These are phyloP conservation scores for Nemopilema nomurai DNA, from an alignment of 30 jellyfish, hydroid and myxozoan species.

Conservation along the genomic window DNA sequence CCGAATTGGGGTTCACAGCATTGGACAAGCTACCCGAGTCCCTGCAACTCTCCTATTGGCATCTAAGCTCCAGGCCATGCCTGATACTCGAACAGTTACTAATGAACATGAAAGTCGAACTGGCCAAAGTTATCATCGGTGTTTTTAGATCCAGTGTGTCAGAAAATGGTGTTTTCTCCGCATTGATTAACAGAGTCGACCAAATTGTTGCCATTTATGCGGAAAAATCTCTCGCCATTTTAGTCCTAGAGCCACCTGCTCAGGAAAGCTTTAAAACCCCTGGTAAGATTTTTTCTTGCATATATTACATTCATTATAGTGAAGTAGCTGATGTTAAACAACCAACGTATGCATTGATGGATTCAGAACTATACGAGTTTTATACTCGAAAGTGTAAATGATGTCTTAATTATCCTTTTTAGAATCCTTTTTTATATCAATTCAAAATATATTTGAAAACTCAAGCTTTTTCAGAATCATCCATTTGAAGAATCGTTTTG, in stretches of 20 bases:
- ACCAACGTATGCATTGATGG: no score
- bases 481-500: no score
- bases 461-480: no score
- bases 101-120: conserved; percentile 83
- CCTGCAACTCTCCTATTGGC: conserved; percentile 44
- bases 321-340: no score
- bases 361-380: no score
- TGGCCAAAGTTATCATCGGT: conserved; percentile 63
- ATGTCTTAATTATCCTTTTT: no score
- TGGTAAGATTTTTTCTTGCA: conserved; percentile 9
- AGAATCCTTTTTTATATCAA: no score
- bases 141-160: conserved; percentile 9
- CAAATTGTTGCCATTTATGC: conserved; percentile 75
- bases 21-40: conserved; percentile 60
- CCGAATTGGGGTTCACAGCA: conserved; percentile 63
- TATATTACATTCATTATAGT: no score
- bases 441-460: no score
- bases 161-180: conserved; percentile 27
- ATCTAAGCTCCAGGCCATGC: conserved; percentile 62
- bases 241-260: conserved; percentile 24
- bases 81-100: conserved; percentile 84
- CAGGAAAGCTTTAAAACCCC: conserved; percentile 35
- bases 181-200: conserved; percentile 54
- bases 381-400: no score
- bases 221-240: conserved; percentile 63